Evolutionary conservation across 2,113 vertebrate genomes (phyloP), one percentile per base, ranked within the genome.

Genomic region (Pollimyrus isidori): DNA sequence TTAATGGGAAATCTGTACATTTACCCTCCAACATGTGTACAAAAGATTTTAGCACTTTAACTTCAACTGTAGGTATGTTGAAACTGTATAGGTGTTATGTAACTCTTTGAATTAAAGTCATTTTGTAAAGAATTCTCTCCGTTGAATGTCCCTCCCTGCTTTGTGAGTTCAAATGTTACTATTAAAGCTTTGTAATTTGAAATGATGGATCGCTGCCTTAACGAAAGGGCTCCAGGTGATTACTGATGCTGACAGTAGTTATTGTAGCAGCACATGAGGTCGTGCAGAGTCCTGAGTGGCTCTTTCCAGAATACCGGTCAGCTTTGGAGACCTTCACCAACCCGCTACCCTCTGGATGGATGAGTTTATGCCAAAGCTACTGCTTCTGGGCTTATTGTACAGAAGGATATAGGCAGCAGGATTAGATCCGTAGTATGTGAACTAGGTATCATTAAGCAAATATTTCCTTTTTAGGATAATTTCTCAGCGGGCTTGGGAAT

Each of bases 41-140:
- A 80, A 42, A 80, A 35, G 73, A 56, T 87, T 91, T 90, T 90
- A 92, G 91, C 90, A 92, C 91, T 93, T 93, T 91, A 92, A 83
- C 88, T 5, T 83, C n/a, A 56, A 85, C n/a, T 62, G 80, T 91
- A 90, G 89, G 80, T 91, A 89, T 91, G 45, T 48, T 88, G 62
- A 89, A 88, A 84, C 45, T 92, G 86, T 82, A 46, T 76, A 84
- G 45, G 23, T 84, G 82, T 45, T 84, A 84, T 84, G 82, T 42
- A 84, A 48, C 17, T 84, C 21, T 45, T 82, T 84, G 82, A 84
- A 84, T 48, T 84, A 84, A 48, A 84, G 82, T 23, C 45, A 19
- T 84, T 84, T 84, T 84, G 35, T 80, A 80, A 76, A 76, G 73
- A 80, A 80, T 39, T 35, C 13, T 42, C 30, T 80, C 15, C 15